Percentiles rank a stretch among this genome's conserved stretches.
These are phyloP conservation scores for Lepidurus couesii DNA, from an alignment of 1,140 invertebrate species.

Conservation along the genomic window DNA sequence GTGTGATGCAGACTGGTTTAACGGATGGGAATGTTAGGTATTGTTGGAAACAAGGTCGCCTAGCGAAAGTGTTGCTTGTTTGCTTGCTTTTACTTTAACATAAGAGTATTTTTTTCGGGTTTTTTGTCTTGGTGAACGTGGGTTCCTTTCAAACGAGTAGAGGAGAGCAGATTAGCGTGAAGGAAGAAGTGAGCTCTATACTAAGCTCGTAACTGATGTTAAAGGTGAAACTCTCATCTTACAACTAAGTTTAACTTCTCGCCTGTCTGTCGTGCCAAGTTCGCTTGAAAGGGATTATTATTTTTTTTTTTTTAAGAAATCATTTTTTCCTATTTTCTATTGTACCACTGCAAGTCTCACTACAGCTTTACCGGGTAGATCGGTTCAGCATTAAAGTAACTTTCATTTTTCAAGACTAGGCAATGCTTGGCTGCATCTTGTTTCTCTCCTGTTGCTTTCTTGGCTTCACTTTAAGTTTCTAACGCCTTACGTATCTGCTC, in stretches of 20 bases:
- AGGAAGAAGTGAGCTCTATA: neutral
- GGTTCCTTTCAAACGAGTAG: neutral
- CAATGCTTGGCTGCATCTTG: slow-evolving; percentile 1
- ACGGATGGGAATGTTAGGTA: neutral
- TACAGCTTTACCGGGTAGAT: neutral
- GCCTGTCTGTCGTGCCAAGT: no score
- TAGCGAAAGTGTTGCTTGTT: neutral
- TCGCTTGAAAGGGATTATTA: no score
- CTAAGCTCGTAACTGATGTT: neutral
- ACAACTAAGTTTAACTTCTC: no score
- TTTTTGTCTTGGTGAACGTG: neutral
- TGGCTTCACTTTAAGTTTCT: neutral
- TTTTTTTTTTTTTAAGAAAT: no score
- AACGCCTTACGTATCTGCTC: neutral
- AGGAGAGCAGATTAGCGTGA: neutral
- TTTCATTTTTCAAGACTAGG: neutral
- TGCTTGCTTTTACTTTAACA: neutral
- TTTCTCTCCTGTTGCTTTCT: neutral
- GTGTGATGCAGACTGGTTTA: neutral
- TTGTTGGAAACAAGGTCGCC: neutral
- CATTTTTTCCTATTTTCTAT: no score
- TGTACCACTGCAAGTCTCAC: no score
- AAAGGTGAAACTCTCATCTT: neutral
- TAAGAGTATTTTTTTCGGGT: no score
- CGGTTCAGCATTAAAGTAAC: neutral